These are phyloP conservation scores for Prunella himalayana DNA, from an alignment of 2,113 vertebrate genomes.

Conservation along the genomic window DNA sequence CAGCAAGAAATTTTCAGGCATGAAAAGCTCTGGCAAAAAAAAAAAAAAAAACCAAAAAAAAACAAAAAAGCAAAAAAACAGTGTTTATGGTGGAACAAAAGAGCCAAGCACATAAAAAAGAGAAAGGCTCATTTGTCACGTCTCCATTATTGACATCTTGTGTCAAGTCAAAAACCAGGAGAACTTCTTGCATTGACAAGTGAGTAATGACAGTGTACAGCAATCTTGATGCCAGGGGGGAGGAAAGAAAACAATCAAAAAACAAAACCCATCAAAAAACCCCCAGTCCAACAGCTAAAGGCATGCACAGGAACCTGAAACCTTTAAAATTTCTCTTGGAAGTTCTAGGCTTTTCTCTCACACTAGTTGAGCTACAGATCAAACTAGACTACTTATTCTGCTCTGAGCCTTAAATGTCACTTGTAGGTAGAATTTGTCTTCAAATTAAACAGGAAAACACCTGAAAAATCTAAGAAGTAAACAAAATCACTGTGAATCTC, in stretches of 20 bases:
- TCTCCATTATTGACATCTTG: not conserved
- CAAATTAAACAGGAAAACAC: not conserved
- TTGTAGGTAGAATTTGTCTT: not conserved
- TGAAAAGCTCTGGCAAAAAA: not conserved
- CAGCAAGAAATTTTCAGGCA: not conserved
- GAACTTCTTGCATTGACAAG: not conserved
- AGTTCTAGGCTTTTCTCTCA: not conserved
- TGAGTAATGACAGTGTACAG: not conserved
- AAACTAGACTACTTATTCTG: not conserved
- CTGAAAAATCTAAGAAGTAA: not conserved
- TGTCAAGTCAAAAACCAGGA: not conserved
- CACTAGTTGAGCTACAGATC: not conserved
- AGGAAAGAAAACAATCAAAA: rapidly evolving
- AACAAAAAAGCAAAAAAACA: too few relatives aligned
- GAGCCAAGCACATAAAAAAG: not conserved
- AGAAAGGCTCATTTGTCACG: not conserved
- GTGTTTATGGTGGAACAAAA: not conserved
- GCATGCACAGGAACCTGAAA: not conserved
- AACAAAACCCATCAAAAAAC: not conserved
- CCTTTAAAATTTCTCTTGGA: not conserved
- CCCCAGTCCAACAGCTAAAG: not conserved
- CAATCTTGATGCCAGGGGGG: not conserved
- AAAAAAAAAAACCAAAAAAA: not conserved
- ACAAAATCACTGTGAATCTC: not conserved
- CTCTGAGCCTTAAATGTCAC: not conserved